Percentiles rank a stretch among this genome's conserved stretches.
These are phyloP conservation scores for Chroicocephalus ridibundus DNA, from an alignment of 2,113 vertebrate genomes.

Conservation along the genomic window DNA sequence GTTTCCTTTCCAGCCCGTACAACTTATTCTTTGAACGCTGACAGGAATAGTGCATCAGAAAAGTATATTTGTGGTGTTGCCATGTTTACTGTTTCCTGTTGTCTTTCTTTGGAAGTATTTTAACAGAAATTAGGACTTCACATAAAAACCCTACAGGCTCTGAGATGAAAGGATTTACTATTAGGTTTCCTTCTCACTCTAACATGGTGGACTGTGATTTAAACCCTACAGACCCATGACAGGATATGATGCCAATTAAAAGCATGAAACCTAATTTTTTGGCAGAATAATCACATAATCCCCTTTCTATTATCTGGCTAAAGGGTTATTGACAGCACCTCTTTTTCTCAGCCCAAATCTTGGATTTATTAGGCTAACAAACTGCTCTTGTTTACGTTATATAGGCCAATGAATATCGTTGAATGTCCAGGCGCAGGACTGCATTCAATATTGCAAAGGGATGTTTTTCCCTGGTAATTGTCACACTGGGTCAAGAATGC, in stretches of 20 bases:
- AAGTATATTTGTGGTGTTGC: slow-evolving; percentile 77
- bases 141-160: slow-evolving; percentile 56
- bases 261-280: slow-evolving; percentile 76
- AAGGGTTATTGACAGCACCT: slow-evolving; percentile 69
- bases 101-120: slow-evolving; percentile 75
- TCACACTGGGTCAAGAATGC: slow-evolving; percentile 50
- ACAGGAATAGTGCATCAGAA: slow-evolving; percentile 75
- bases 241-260: slow-evolving; percentile 82
- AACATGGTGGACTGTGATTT: slow-evolving; percentile 73
- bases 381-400: slow-evolving; percentile 70
- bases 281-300: slow-evolving; percentile 72
- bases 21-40: slow-evolving; percentile 71
- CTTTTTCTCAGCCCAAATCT: slow-evolving; percentile 64
- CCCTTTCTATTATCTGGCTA: slow-evolving; percentile 71
- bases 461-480: slow-evolving; percentile 51
- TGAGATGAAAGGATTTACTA: slow-evolving; percentile 76
- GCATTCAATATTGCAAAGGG: slow-evolving; percentile 61
- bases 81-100: slow-evolving; percentile 81
- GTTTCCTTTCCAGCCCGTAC: slow-evolving; percentile 74
- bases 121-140: slow-evolving; percentile 73
- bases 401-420: slow-evolving; percentile 53
- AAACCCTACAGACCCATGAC: slow-evolving; percentile 63
- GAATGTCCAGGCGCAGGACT: slow-evolving; percentile 27
- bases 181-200: slow-evolving; percentile 63
- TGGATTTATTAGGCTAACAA: slow-evolving; percentile 71